Evolutionary conservation across 2,113 vertebrate genomes (phyloP).

Genomic region (Prochilodus magdalenae): DNA sequence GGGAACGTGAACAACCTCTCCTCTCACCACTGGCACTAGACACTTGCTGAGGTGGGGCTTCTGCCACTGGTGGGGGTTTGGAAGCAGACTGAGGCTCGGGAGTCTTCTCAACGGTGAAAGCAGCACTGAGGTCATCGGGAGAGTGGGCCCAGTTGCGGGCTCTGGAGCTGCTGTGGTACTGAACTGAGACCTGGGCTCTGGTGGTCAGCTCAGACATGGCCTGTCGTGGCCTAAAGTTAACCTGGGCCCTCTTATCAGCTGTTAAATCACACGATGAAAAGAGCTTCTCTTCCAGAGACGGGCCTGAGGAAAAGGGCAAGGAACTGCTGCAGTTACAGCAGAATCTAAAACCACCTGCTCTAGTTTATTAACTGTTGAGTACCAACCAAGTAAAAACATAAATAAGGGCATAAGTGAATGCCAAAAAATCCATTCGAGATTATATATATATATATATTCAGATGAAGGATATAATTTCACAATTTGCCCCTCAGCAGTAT

Average conservation of each 20-base stretch:
- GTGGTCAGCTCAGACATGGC: constrained; percentile 71
- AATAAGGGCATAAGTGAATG: too few relatives aligned
- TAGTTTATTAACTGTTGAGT: not conserved
- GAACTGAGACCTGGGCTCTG: constrained; percentile 75
- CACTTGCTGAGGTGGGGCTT: constrained; percentile 64
- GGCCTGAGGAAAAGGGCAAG: constrained; percentile 79
- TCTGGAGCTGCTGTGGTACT: constrained; percentile 80
- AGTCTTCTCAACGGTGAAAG: constrained; percentile 74
- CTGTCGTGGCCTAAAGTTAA: constrained; percentile 83
- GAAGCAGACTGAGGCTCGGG: constrained; percentile 44
- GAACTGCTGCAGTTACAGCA: constrained; percentile 6
- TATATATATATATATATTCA: too few relatives aligned
- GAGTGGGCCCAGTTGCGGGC: constrained; percentile 79
- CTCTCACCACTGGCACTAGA: constrained; percentile 90
- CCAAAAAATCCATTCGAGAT: too few relatives aligned
- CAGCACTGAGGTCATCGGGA: constrained; percentile 78
- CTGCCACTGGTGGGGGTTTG: constrained; percentile 59
- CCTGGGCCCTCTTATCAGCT: constrained; percentile 81
- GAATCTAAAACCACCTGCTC: not conserved
- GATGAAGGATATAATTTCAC: too few relatives aligned
- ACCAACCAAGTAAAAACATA: not conserved
- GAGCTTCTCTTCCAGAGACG: constrained; percentile 90
- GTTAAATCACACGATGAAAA: constrained; percentile 86
- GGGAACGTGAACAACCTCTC: constrained; percentile 47
- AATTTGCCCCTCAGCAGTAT: not conserved